Percentiles rank a stretch among this genome's conserved stretches.
These are phyloP conservation scores for Eonycteris spelaea DNA, from an alignment of 2,113 vertebrate genomes.

Conservation along the genomic window DNA sequence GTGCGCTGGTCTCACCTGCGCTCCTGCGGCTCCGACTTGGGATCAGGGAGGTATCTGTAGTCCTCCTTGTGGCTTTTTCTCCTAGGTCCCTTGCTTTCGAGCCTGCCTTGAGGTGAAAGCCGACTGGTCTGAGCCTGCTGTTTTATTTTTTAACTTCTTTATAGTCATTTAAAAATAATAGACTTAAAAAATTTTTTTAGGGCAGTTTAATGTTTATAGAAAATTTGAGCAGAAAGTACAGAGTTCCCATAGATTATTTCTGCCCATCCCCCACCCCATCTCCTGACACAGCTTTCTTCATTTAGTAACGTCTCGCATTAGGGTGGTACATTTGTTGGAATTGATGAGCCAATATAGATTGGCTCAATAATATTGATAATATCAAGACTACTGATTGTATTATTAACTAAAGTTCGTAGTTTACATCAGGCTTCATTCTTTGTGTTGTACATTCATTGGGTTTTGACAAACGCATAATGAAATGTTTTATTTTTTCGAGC, in stretches of 20 bases:
- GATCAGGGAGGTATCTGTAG: not conserved
- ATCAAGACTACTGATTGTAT: not conserved
- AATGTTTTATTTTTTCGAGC: not conserved
- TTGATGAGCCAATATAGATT: not conserved
- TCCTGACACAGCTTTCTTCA: not conserved
- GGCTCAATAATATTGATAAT: not conserved
- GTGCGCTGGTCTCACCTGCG: rapidly evolving
- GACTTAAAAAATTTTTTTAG: not conserved
- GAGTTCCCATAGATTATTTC: not conserved
- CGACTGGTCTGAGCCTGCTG: not conserved
- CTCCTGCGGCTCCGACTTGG: not conserved
- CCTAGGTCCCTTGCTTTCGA: not conserved
- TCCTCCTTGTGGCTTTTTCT: not conserved
- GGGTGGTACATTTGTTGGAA: not conserved
- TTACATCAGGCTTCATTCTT: not conserved
- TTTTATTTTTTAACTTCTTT: not conserved
- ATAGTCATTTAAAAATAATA: not conserved
- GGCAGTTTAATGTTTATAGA: not conserved
- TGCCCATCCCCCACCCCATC: rapidly evolving
- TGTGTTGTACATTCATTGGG: not conserved
- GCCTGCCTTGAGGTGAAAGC: not conserved
- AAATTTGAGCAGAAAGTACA: not conserved
- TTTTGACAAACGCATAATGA: not conserved
- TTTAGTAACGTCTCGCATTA: not conserved
- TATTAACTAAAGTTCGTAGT: not conserved